Base-by-base conservation (phyloP, 2,888 invertebrate genomes). In the Eilema sororculum region DNA sequence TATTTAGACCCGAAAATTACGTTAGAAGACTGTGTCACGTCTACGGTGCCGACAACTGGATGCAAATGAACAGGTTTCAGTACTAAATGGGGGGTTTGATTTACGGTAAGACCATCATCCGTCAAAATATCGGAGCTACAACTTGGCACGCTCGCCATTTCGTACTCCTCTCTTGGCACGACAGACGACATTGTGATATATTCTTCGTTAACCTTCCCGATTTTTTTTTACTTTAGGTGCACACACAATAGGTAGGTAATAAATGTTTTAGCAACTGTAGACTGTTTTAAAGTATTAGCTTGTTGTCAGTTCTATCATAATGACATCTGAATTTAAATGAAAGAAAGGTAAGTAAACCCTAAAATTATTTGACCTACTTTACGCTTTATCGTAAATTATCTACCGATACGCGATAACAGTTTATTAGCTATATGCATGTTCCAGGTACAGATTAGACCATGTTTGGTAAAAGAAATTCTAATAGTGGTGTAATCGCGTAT, bases 321-420 rank as follows among this genome's bases (percentile, higher is more conserved):
- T n/a, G n/a, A 52, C 52, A 52, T n/a, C n/a, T 52, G n/a, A 52
- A 52, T 52, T 52, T 52, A 52, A 52, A 52, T 52, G 52, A 52
- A 52, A 52, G 52, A 52, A 52, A 52, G 20, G n/a, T 20, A 52
- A 9, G 52, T 52, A 52, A 52, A 52, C 52, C 52, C n/a, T n/a
- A 52, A 52, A 52, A 52, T n/a, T 52, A 52, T 52, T 52, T 52
- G n/a, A 52, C 52, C 52, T 3, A 52, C 52, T 52, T 52, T n/a
- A n/a, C 0, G n/a, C n/a, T n/a, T 9, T 52, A 52, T 52, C 52
- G 52, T 52, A n/a, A 52, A 52, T 52, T 52, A 52, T 52, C 52
- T n/a, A 52, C n/a, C 20, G 52, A 52, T 52, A 52, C 8, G n/a
- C 52, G 52, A 52, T 52, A 52, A 9, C 20, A n/a, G 20, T 52